Evolutionary conservation across 2,888 invertebrate species (phyloP).

Genomic region (Amiota mariae): DNA sequence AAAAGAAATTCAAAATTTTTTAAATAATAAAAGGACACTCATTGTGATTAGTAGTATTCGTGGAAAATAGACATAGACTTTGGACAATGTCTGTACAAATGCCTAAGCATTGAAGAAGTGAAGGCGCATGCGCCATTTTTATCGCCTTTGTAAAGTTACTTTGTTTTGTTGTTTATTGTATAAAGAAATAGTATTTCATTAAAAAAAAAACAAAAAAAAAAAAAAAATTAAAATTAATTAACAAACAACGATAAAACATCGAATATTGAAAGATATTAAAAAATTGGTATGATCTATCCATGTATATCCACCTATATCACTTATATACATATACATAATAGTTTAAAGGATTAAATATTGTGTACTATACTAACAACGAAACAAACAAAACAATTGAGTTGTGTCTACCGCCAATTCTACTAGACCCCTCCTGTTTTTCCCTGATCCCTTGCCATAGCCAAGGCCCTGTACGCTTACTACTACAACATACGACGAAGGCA

Average conservation of each 20-base stretch:
- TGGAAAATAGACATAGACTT: no score
- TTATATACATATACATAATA: no score
- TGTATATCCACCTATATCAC: no score
- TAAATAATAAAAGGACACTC: no score
- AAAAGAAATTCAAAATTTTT: no score
- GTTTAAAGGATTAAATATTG: no score
- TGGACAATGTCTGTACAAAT: conserved; percentile 1
- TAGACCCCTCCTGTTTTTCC: neutral
- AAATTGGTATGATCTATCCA: neutral
- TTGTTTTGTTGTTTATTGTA: conserved; percentile 4
- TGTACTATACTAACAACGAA: no score
- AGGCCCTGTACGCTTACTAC: neutral
- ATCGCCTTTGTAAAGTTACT: conserved; percentile 11
- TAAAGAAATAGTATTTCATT: conserved; percentile 7
- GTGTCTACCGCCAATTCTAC: neutral
- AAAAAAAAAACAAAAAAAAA: neutral
- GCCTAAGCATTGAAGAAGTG: conserved; percentile 9
- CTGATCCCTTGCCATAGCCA: neutral
- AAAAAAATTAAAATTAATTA: neutral
- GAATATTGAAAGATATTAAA: neutral
- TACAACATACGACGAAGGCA: neutral
- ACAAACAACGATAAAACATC: neutral
- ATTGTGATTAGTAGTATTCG: no score
- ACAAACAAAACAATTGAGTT: neutral
- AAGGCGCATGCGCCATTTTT: conserved; percentile 17